phyloP scores from a whole-genome alignment of 2,797 vertebrate genomes.

The Sebastolobus altivelis region DNA sequence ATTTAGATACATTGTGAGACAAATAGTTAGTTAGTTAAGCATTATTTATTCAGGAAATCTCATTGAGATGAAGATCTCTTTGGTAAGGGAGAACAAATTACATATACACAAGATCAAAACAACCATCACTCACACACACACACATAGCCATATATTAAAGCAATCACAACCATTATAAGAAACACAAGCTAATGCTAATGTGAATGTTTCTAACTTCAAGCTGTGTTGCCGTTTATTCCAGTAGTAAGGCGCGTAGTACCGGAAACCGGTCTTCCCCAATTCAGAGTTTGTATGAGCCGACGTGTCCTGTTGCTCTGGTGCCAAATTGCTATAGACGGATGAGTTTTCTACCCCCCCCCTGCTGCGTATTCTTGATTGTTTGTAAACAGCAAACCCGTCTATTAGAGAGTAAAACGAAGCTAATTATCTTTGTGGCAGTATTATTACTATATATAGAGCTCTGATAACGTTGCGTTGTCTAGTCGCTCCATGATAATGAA shows the following conservation, averaged over 20 bases:
- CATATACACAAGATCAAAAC: not conserved
- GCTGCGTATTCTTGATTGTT: not conserved
- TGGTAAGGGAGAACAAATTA: not conserved
- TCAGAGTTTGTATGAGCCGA: not conserved
- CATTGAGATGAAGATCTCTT: not conserved
- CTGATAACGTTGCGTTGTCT: not conserved
- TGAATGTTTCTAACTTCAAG: not conserved
- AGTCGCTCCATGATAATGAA: slow-evolving; percentile 5
- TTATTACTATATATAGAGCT: not conserved
- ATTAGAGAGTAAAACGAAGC: not conserved
- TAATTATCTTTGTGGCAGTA: not conserved
- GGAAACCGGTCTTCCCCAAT: not conserved
- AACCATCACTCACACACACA: not conserved
- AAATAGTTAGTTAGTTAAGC: not conserved
- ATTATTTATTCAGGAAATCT: not conserved
- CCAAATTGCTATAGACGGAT: not conserved
- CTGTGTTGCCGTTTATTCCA: not conserved
- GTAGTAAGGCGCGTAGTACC: not conserved
- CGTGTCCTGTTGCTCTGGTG: not conserved
- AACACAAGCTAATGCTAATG: not conserved
- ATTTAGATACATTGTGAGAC: not conserved
- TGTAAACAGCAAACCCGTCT: not conserved
- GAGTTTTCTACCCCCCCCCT: not conserved
- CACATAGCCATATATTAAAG: not conserved
- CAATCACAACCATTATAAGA: not conserved